phyloP scores from a whole-genome alignment of 2,113 vertebrate species.

The Leucosticte australis region DNA sequence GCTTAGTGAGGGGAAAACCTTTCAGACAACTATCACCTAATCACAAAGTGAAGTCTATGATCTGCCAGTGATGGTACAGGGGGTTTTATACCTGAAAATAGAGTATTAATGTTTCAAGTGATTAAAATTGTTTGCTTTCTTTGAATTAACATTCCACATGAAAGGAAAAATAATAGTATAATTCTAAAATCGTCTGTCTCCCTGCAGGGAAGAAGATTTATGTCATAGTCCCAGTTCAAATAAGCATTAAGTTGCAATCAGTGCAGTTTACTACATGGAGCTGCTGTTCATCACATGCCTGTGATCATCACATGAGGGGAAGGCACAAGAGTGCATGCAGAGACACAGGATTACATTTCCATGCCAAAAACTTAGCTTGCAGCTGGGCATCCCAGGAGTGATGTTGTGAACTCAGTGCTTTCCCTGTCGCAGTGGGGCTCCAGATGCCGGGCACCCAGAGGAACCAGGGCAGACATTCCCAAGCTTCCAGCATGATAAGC shows the following conservation, averaged over 20 bases:
- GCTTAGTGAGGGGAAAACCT: background rate
- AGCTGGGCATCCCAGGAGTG: background rate
- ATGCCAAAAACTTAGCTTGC: background rate
- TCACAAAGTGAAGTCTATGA: background rate
- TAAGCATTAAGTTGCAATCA: background rate
- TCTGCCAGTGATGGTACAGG: background rate
- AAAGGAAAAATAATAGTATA: background rate
- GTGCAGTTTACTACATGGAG: background rate
- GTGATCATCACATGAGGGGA: background rate
- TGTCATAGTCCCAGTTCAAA: background rate
- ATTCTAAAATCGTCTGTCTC: background rate
- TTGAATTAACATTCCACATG: background rate
- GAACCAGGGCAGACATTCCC: background rate
- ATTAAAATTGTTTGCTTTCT: background rate
- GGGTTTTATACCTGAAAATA: background rate
- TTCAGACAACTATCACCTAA: background rate
- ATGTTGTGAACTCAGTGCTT: background rate
- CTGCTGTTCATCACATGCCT: background rate
- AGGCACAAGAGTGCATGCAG: too few species aligned
- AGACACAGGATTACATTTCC: background rate
- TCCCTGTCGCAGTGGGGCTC: accelerated
- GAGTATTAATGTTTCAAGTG: background rate
- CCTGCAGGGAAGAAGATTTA: background rate
- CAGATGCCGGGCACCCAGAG: accelerated
- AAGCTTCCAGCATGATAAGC: background rate